Evolutionary conservation across 1,140 invertebrate genomes (phyloP), one percentile per base, ranked within the genome.

Genomic region (Diorhabda elongata): DNA sequence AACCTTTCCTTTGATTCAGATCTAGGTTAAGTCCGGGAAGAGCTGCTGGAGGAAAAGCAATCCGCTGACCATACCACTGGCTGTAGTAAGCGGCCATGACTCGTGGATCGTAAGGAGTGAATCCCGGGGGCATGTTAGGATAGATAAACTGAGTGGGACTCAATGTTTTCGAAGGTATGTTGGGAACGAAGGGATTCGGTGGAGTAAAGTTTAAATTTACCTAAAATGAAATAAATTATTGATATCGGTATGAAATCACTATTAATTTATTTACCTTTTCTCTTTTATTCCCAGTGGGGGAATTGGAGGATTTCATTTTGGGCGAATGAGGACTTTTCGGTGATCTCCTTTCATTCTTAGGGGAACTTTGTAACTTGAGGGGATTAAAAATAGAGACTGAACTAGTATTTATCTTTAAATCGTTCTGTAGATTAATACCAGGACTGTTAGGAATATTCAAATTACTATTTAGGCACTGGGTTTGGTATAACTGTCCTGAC

Each of bases 161-260:
- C 1, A 85, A 77, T 2, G 84, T 86, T 2, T 82, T 83, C 2
- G 83, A 84, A 0, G 74, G 63, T 62, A 81, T 68, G 66, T 81
- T 81, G n/a, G 85, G 84, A 44, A 86, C 83, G 66, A 85, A 87
- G 0, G 85, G 85, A 74, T 85, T 86, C 0, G 85, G 69, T n/a
- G 78, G 79, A 1, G 79, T 81, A 64, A 78, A 81, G 47, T 73
- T 79, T 45, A 81, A 71, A 67, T 73, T 80, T 3, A 73, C 44
- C 66, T 68, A 59, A 7, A 56, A 47, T 26, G 26, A 26, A 1
- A 11, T 11, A 26, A 26, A 26, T 26, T 1, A 26, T 26, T 26
- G 26, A 26, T 26, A 26, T 26, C 1, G 0, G 1, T 26, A 26
- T 26, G 8, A 52, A 52, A 52, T 52, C n/a, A 52, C 47, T 52